These are phyloP conservation scores for Myotis daubentonii DNA, from an alignment of 2,797 vertebrate genomes.

Conservation along the genomic window DNA sequence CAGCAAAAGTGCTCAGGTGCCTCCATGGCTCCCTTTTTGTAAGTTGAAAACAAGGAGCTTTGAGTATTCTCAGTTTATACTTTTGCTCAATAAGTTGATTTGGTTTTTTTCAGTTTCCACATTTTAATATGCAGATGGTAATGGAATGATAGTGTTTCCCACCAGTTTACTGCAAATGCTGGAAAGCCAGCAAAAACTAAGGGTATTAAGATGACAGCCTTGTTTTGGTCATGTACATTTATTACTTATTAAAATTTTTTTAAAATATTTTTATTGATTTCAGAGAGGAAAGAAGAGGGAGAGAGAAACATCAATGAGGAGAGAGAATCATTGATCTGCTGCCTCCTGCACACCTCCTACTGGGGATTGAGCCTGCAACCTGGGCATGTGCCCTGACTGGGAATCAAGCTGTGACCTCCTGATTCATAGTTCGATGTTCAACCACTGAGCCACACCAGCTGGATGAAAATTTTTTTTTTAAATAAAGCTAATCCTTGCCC, in stretches of 20 bases:
- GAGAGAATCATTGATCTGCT: no score
- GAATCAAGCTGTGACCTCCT: no score
- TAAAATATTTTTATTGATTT: no score
- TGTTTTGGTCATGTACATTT: not conserved
- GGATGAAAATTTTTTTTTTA: not conserved
- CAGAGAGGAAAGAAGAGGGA: no score
- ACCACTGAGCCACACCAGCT: no score
- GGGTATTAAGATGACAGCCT: not conserved
- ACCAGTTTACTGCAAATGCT: conserved; percentile 19
- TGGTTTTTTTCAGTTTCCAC: conserved; percentile 32
- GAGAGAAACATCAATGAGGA: no score
- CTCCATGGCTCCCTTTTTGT: not conserved
- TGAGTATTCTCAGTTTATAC: conserved; percentile 28
- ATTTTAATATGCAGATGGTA: conserved; percentile 35
- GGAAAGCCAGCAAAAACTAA: not conserved
- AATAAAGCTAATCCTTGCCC: not conserved
- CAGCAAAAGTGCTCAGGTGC: conserved; percentile 29
- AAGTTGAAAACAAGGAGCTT: conserved; percentile 36
- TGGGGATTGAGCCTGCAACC: no score
- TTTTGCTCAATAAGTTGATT: conserved; percentile 54
- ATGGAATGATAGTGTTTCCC: conserved; percentile 36
- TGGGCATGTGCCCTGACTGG: no score
- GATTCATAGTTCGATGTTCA: no score
- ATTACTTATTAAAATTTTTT: not conserved
- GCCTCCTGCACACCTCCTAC: no score